These are phyloP conservation scores for Megaleporinus macrocephalus DNA, from an alignment of 2,113 vertebrate genomes.

Conservation along the genomic window DNA sequence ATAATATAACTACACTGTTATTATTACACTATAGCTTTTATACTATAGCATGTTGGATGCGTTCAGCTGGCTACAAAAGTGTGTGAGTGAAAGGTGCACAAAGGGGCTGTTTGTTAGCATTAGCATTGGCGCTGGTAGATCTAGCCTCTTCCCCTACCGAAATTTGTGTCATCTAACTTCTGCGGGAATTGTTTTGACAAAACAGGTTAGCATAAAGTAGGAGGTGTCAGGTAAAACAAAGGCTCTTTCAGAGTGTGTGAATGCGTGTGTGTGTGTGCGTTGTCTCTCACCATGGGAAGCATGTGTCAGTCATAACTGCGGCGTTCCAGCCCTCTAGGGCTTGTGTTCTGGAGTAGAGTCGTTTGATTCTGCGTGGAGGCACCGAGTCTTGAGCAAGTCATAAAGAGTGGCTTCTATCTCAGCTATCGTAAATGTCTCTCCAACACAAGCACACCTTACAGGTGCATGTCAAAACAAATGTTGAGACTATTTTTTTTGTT, in stretches of 20 bases:
- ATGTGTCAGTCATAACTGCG: conserved; percentile 77
- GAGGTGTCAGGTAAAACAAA: conserved; percentile 74
- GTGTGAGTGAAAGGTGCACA: conserved; percentile 6
- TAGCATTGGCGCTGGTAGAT: conserved; percentile 75
- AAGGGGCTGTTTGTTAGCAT: conserved; percentile 66
- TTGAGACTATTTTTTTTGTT: conserved; percentile 19
- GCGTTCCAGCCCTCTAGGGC: conserved; percentile 83
- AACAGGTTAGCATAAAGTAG: conserved; percentile 80
- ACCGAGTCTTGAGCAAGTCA: conserved; percentile 73
- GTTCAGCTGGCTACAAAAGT: conserved; percentile 36
- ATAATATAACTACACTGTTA: too few relatives aligned
- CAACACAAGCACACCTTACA: conserved; percentile 76
- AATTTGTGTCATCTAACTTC: conserved; percentile 80
- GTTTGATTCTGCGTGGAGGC: conserved; percentile 80
- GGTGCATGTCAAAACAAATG: conserved; percentile 65
- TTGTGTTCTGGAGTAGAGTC: conserved; percentile 74
- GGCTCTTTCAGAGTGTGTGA: conserved; percentile 58
- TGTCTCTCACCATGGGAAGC: conserved; percentile 67
- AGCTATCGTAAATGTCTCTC: conserved; percentile 68
- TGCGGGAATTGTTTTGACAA: conserved; percentile 83
- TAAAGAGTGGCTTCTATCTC: conserved; percentile 70
- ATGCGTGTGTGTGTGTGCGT: conserved; percentile 31
- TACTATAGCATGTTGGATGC: background rate
- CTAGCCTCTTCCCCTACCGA: conserved; percentile 73
- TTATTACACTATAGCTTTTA: too few relatives aligned